phyloP scores from a whole-genome alignment of 1,140 invertebrate genomes.

The Chrysopa pallens region DNA sequence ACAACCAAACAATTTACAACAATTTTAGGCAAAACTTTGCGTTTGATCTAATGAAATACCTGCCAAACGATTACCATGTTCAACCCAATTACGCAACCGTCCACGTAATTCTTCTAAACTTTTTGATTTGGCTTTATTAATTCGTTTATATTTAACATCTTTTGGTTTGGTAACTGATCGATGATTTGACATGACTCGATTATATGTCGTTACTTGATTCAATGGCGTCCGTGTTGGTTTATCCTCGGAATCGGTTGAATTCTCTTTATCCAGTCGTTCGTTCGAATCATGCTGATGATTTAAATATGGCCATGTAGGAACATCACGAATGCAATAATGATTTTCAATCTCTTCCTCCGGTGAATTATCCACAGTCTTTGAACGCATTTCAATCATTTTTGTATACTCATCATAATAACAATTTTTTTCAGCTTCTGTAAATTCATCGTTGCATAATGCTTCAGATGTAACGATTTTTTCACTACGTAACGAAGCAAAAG shows the following conservation, averaged over 20 bases:
- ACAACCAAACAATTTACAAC: not conserved
- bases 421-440: slow-evolving; percentile 20
- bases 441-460: slow-evolving; percentile 27
- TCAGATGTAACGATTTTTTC: slow-evolving; percentile 29
- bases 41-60: slow-evolving; percentile 18
- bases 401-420: slow-evolving; percentile 23
- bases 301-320: slow-evolving; percentile 27
- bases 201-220: slow-evolving; percentile 56
- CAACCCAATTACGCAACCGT: slow-evolving; percentile 65
- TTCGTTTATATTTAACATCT: slow-evolving; percentile 77
- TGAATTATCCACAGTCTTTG: slow-evolving; percentile 19
- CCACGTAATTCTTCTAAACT: slow-evolving; percentile 69
- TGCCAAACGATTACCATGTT: slow-evolving; percentile 46
- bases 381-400: slow-evolving; percentile 8
- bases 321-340: slow-evolving; percentile 12
- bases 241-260: slow-evolving; percentile 20
- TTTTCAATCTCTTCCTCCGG: slow-evolving; percentile 14
- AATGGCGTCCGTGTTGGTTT: slow-evolving; percentile 14
- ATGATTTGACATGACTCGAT: slow-evolving; percentile 77
- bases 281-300: slow-evolving; percentile 21
- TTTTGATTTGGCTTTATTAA: slow-evolving; percentile 79
- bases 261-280: slow-evolving; percentile 5
- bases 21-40: slow-evolving; percentile 18
- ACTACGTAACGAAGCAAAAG: slow-evolving; percentile 17
- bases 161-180: slow-evolving; percentile 76